Percentiles rank a stretch among this genome's conserved stretches.
phyloP scores from a whole-genome alignment of 2,888 invertebrate genomes.

The Mongoloraphidia duomilia region DNA sequence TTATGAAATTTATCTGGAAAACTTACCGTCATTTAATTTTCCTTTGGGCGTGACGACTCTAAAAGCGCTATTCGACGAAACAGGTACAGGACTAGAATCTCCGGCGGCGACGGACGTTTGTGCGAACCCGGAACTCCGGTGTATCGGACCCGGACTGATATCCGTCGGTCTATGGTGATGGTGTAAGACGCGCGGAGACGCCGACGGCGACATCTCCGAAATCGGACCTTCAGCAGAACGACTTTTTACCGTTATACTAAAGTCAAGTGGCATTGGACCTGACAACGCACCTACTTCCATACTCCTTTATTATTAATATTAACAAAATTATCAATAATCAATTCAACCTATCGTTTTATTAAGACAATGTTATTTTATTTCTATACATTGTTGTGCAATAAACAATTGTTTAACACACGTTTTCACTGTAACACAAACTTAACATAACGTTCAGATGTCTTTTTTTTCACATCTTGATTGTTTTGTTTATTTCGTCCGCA shows the following conservation, averaged over 20 bases:
- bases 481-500: no score
- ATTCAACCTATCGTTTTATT: no score
- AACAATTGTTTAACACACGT: no score
- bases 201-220: conserved; percentile 27
- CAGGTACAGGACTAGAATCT: conserved; percentile 4
- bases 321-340: no score
- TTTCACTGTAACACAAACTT: no score
- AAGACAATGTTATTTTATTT: no score
- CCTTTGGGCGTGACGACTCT: conserved; percentile 53
- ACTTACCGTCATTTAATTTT: conserved; percentile 25
- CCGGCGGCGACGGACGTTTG: conserved; percentile 1
- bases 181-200: conserved; percentile 30
- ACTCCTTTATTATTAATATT: conserved; percentile 23
- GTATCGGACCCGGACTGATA: conserved; percentile 6
- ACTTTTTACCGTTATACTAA: conserved; percentile 33
- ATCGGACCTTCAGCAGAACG: conserved; percentile 16
- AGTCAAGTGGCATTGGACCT: conserved; percentile 50
- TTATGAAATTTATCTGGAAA: conserved; percentile 3
- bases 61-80: conserved; percentile 40
- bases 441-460: no score
- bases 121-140: background rate
- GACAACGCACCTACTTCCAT: conserved; percentile 48
- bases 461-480: no score
- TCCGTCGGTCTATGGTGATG: conserved; percentile 6
- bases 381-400: no score